Conservation (phyloP, 2,888 invertebrate species). For the Carpatolechia fugitivella region DNA sequence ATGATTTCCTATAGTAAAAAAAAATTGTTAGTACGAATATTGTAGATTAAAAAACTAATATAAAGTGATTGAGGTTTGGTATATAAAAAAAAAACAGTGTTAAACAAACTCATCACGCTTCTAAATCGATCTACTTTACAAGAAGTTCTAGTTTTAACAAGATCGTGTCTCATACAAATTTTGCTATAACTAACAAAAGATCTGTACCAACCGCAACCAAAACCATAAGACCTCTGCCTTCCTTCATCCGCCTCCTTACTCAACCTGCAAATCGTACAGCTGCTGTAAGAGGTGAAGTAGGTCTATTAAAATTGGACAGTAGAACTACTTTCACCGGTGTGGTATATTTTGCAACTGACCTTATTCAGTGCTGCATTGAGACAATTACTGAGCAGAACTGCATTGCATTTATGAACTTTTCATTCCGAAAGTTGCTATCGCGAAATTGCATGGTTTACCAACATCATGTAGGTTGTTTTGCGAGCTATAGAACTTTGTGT, state of each 20-base stretch:
- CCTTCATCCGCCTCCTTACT: background rate
- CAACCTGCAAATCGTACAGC: background rate
- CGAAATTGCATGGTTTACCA: background rate
- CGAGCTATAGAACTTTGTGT: too few species aligned
- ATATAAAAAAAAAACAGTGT: too few species aligned
- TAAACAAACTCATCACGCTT: too few species aligned
- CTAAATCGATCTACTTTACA: too few species aligned
- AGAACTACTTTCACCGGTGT: slow-evolving; percentile 55
- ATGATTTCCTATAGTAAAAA: too few species aligned
- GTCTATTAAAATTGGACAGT: slow-evolving; percentile 29
- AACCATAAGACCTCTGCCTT: background rate
- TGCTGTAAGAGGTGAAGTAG: background rate
- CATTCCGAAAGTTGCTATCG: slow-evolving; percentile 1
- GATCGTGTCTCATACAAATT: slow-evolving; percentile 13
- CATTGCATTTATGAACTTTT: slow-evolving; percentile 25
- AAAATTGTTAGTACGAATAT: too few species aligned
- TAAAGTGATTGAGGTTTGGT: too few species aligned
- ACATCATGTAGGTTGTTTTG: too few species aligned
- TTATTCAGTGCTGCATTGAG: slow-evolving; percentile 42
- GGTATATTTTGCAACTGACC: slow-evolving; percentile 56
- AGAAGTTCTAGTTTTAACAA: background rate
- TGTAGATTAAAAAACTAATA: too few species aligned
- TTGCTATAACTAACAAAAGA: background rate
- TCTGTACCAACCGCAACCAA: slow-evolving; percentile 1
- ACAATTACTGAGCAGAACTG: slow-evolving; percentile 33